Percentiles rank a stretch among this genome's conserved stretches.
These are phyloP conservation scores for Argopecten irradians DNA, from an alignment of 1,140 invertebrate genomes.

Conservation along the genomic window DNA sequence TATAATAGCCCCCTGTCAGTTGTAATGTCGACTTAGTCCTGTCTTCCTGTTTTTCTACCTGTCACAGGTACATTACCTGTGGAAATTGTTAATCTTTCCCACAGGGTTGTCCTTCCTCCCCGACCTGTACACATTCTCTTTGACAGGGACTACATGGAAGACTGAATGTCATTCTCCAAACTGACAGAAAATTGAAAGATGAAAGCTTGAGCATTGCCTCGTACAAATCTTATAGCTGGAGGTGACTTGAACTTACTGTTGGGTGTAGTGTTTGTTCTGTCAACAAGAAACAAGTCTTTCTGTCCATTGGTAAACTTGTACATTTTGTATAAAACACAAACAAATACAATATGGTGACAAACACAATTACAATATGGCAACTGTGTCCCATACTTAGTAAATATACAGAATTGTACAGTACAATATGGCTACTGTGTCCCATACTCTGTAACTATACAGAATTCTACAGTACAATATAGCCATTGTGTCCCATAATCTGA, in stretches of 20 bases:
- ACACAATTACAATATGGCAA: no score
- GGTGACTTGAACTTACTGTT: not conserved
- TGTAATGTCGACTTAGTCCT: not conserved
- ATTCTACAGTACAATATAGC: no score
- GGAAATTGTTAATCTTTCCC: not conserved
- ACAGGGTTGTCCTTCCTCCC: not conserved
- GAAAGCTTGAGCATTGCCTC: not conserved
- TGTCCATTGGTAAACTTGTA: not conserved
- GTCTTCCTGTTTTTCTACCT: constrained; percentile 20
- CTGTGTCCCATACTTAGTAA: no score
- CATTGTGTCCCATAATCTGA: no score
- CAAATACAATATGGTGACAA: no score
- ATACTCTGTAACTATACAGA: not conserved
- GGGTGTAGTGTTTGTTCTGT: not conserved
- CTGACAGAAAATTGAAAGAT: constrained; percentile 1
- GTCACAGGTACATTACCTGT: constrained; percentile 21
- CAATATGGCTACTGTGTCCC: not conserved
- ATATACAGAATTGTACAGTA: not conserved
- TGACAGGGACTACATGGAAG: not conserved
- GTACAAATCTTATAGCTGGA: not conserved
- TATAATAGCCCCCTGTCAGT: not conserved
- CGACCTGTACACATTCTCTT: not conserved
- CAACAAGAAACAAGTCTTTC: not conserved
- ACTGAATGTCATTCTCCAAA: not conserved
- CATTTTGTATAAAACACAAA: not conserved